Base-by-base conservation (phyloP, 2,797 vertebrate genomes). In the Rhyacichthys aspro region DNA sequence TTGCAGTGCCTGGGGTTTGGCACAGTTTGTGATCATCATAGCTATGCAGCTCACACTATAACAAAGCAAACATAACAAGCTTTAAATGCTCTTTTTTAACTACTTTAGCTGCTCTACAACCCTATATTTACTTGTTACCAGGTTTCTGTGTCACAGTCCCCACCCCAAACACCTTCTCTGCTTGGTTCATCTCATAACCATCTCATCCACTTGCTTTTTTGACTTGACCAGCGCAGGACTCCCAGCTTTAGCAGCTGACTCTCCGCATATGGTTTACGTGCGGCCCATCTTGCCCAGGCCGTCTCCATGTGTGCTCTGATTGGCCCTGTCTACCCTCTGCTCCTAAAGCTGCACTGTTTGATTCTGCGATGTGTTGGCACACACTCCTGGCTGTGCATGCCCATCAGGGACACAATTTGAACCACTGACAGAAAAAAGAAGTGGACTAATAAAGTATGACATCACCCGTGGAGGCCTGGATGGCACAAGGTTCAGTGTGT, bases 201-300 rank as follows among this genome's bases (percentile, higher is more conserved):
- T 28, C 23, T 28, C 23, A n/a, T 28, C 4, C 23, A 28, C 23
- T 28, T 28, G 23, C 23, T 28, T 28, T 28, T n/a, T 6, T 37
- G 6, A 15, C 43, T 52, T 53, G 8, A 53, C 23, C 23, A 28
- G 41, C 16, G 74, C 63, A 74, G 42, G 62, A 42, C 56, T 69
- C 54, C 49, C 53, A 0, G 6, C 66, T 62, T 37, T 15, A 55
- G 52, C 58, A 57, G 58, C 52, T 76, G 53, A 68, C 58, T 52
- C 65, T 74, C 58, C 63, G 55, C 56, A 50, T 73, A 74, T 73
- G 64, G 39, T 37, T 70, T 69, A 71, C 74, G 72, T 70, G 65
- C 44, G 46, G 28, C 48, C 59, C 43, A 48, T 64, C 62, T 62
- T 38, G 15, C 45, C 43, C 53, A 57, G 50, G 43, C 36, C 63